Base-by-base conservation (phyloP, 2,797 vertebrate species). In the Microcaecilia unicolor region DNA sequence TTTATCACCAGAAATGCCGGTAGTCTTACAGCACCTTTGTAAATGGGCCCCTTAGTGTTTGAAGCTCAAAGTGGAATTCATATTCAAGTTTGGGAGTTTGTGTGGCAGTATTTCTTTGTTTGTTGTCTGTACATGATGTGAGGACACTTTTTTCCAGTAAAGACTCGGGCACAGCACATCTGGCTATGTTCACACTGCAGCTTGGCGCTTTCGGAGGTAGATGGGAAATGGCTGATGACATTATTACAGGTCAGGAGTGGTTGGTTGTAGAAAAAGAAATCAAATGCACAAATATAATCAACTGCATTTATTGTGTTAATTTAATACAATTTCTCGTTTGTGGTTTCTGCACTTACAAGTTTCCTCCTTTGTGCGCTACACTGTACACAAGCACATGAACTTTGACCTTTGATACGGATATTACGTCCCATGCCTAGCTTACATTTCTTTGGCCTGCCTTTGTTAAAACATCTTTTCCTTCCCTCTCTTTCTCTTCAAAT, bases 231-330 rank as follows among this genome's bases (percentile, higher is more conserved):
- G 10, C 9, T 20, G 18, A 28, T 7, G 3, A 8, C 25, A 15
- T 9, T 6, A 22, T 26, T 9, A 9, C 13, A 6, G n/a, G n/a
- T n/a, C n/a, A n/a, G n/a, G n/a, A n/a, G n/a, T n/a, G n/a, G n/a
- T 3, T 9, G 4, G 14, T 19, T 19, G 13, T 12, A 17, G 19
- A 19, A 23, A 51, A 17, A 26, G n/a, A n/a, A n/a, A n/a, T n/a
- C 10, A 5, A 20, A 22, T 10, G 23, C 4, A 17, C 31, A 4
- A 31, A 4, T 31, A 49, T 44, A 45, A 59, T 51, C 31, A 54
- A 9, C 31, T 44, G 48, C 55, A 37, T 29, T 64, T 64, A 68
- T 62, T 64, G 50, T 31, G 28, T 62, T 47, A 26, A 37, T 41
- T 47, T 62, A 44, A 41, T 56, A 60, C 33, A 60, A 21, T 27